Base-by-base conservation (phyloP, 2,113 vertebrate genomes). In the Parus major region DNA sequence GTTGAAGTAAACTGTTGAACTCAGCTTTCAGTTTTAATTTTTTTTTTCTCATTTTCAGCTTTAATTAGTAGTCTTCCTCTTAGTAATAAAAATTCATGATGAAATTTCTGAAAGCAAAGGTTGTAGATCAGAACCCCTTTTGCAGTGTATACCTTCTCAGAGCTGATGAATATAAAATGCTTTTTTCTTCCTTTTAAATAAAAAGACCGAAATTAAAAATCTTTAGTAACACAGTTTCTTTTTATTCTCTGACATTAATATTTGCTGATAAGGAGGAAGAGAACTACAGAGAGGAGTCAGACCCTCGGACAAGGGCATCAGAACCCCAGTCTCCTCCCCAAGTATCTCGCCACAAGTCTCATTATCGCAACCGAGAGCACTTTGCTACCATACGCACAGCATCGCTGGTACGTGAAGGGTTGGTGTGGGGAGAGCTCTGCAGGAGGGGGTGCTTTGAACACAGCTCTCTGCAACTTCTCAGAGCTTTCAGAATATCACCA, bases 311-410 rank as follows among this genome's bases (percentile, higher is more conserved):
- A 64, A 97, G 98, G 93, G 98, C 97, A 35, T 97, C 98, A 23
- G 99, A 99, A 95, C 98, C 98, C 50, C 99, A 99, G 85, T 98
- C 99, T 73, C 98, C 98, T 42, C 98, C 99, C 73, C 99, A 99
- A 89, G 98, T 98, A 11, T 99, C 99, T 82, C 98, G 99, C 93
- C 99, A 99, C 89, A 99, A 98, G 96, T 98, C 98, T 91, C 98
- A 98, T 42, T 98, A 98, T 97, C 99, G 99, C 94, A 99, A 99
- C 96, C 98, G 99, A 77, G 99, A 99, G 98, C 99, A 99, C 97
- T 99, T 99, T 97, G 99, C 99, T 95, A 99, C 99, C 47, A 99
- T 99, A 97, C 98, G 99, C 95, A 99, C 99, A 84, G 99, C 98
- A 19, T 99, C 99, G 63, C 98, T 99, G 98, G 99, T 99, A 98